Base-by-base conservation (phyloP, 2,888 invertebrate genomes). In the Spisula solida region DNA sequence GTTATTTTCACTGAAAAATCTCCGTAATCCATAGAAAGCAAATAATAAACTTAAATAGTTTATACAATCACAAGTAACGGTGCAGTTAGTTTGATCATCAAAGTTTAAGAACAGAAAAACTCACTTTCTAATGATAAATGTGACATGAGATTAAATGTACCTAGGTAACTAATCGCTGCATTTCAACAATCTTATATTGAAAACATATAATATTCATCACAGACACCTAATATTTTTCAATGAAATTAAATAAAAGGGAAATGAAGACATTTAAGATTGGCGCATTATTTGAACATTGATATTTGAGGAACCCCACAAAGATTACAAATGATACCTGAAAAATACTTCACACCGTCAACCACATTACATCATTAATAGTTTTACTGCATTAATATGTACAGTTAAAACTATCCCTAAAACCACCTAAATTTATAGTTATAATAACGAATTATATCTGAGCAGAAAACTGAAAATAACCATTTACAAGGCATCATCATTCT, bases 181-280 rank as follows among this genome's bases (percentile, higher is more conserved):
- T 60, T 60, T 41, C 41, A 20, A 60, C n/a, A 60, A 60, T 60
- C 1, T 25, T 8, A 60, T 60, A 25, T 60, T 60, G 20, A 25
- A 18, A 60, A 20, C 51, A 60, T n/a, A 60, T 1, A 18, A n/a
- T n/a, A 12, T 20, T 16, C 20, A 56, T 20, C 56, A 25, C 25
- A 66, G 25, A 66, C 0, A 66, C 60, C 25, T 25, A 25, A n/a
- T 5, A 66, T 10, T 25, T 10, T 66, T 2, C 5, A 66, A 66
- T 66, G 25, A 66, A 66, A 60, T 66, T 1, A 51, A n/a, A 66
- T 66, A 66, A 66, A 66, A 66, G 60, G n/a, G 60, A 66, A 66
- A 66, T 66, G 60, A 66, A 66, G 60, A 66, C 25, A 66, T 10
- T n/a, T n/a, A n/a, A 56, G 5, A 56, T 56, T 56, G 25, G 0